Evolutionary conservation across 2,113 vertebrate species (phyloP).

Genomic region (Aythya baeri): DNA sequence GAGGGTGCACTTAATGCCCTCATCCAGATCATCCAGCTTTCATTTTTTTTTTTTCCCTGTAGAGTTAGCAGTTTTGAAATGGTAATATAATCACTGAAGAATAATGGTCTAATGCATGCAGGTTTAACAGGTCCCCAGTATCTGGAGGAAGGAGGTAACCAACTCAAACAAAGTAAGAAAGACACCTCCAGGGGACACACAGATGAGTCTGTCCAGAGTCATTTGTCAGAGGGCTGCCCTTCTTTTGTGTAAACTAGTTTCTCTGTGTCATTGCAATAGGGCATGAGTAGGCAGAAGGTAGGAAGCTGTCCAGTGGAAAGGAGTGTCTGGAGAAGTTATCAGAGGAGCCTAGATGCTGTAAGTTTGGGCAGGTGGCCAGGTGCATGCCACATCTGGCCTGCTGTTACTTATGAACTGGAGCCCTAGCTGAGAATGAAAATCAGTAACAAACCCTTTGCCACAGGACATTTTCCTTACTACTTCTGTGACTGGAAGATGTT

Average conservation of each 20-base stretch:
- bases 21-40: not conserved
- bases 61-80: not conserved
- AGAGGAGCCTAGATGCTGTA: not conserved
- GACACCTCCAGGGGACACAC: not conserved
- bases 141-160: not conserved
- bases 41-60: not conserved
- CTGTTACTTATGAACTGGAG: not conserved
- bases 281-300: not conserved
- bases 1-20: no score
- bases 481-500: not conserved
- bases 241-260: not conserved
- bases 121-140: not conserved
- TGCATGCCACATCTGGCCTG: not conserved
- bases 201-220: not conserved
- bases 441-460: not conserved
- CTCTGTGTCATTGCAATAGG: not conserved
- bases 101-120: not conserved
- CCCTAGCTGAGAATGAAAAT: not conserved
- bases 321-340: not conserved
- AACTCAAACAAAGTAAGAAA: not conserved
- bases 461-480: not conserved
- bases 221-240: rapidly evolving
- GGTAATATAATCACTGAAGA: not conserved
- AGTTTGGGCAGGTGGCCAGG: not conserved
- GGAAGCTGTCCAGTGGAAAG: not conserved